Base-by-base conservation (phyloP, 2,797 vertebrate species). In the Agapornis canus region DNA sequence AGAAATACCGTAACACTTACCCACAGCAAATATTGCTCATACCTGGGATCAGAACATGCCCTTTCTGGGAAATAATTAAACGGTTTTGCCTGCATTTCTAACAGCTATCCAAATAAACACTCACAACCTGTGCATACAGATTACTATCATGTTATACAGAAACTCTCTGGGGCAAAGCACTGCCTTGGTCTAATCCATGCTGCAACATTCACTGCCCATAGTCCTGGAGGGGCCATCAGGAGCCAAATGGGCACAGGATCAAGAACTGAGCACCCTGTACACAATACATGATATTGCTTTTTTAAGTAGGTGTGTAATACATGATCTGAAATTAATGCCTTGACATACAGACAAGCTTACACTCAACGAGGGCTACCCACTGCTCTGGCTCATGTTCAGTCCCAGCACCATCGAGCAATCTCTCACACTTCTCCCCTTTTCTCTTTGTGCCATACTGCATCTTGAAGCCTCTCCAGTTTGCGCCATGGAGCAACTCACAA, bases 71-170 rank as follows among this genome's bases (percentile, higher is more conserved):
- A 84, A 54, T 1, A 40, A 68, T 0, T 5, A 27, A 65, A 72
- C 1, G 32, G 45, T 13, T 43, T 35, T 47, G 31, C 70, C 54
- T 7, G 35, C 54, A 3, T 35, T 52, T 63, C 82, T 7, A 66
- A 40, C 56, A 52, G 54, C n/a, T 39, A 6, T 4, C 42, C 76
- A 20, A 29, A 49, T 31, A 65, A 60, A 43, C 9, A 7, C 73
- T 23, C 1, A 0, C 9, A 27, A 48, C 35, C 17, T 4, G 26
- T 25, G 4, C 3, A 4, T 0, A 15, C 14, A 20, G 64, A 29
- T 26, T 19, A 27, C 14, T 18, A 9, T 0, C 0, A 0, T 2
- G 19, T 6, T 32, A 42, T 1, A 6, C 0, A 59, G 47, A 49
- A 61, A 42, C 0, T 1, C 2, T 13, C 9, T 0, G 0, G 47